Base-by-base conservation (phyloP, 2,113 vertebrate genomes). In the Oplegnathus fasciatus region DNA sequence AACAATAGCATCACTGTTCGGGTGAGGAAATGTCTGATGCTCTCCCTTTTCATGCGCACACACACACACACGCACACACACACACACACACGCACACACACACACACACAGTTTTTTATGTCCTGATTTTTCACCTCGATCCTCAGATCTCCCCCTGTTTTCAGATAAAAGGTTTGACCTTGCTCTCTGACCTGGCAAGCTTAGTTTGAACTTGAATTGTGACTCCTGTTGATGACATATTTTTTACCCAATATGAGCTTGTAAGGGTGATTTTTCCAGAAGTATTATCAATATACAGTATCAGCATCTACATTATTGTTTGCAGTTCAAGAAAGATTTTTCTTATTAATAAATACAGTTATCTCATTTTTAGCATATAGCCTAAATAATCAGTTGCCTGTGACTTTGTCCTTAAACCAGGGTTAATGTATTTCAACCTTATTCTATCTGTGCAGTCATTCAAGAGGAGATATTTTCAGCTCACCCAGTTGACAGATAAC, bases 1-100 rank as follows among this genome's bases (percentile, higher is more conserved):
- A 98, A 99, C 95, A 99, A 99, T 44, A 99, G 98, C 67, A 96
- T 99, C 87, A 99, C 98, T 83, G 98, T 99, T 44, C 96, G 98
- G 97, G 98, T 99, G 93, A 97, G 97, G 89, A 89, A 67, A 72
- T 46, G 17, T 55, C 61, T 10, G 37, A 66, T 42, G 34, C 65
- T 52, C 24, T 71, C 22, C 26, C 8, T 76, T 75, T 58, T 78
- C 7, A 48, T 54, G n/a, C 52, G 42, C 34, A n/a, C 28, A 1
- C 42, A 28, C 40, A 62, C 34, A 37, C 34, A 37, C 34, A 37
- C 34, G 34, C 34, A 37, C 34, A 37, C 6, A 6, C 34, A 37
- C 34, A 37, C 34, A 37, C 34, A 37, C 7, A 48, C 52, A n/a
- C 52, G 42, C 34, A n/a, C 28, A 1, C 42, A 28, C 28, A 62